Percentiles rank a stretch among this genome's conserved stretches.
Evolutionary conservation across 2,797 vertebrate species (phyloP).

Genomic region (Helicolenus hilgendorfi): DNA sequence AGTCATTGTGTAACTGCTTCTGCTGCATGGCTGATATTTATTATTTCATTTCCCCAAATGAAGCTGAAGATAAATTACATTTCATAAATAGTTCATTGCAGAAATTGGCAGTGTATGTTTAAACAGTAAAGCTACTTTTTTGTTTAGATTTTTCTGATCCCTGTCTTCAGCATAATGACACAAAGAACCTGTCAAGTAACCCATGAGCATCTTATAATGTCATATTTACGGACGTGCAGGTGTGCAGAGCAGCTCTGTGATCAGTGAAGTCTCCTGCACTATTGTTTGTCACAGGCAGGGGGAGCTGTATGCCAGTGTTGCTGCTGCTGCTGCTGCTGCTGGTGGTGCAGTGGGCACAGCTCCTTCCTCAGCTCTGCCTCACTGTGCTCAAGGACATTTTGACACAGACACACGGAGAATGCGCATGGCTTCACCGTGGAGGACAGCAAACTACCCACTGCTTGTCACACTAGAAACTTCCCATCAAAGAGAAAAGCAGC

Average conservation of each 20-base stretch:
- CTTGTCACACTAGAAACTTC: constrained; percentile 17
- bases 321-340: neutral
- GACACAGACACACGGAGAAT: constrained; percentile 53
- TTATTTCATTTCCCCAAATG: constrained; percentile 13
- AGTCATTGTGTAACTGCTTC: constrained; percentile 6
- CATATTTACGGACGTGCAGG: neutral
- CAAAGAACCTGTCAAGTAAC: neutral
- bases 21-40: neutral
- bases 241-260: neutral
- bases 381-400: constrained; percentile 83
- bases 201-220: neutral
- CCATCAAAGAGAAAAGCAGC: constrained; percentile 20
- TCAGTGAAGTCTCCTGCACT: constrained; percentile 48
- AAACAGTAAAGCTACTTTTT: neutral
- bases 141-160: neutral
- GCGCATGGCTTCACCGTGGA: constrained; percentile 29
- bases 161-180: neutral
- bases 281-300: constrained; percentile 72
- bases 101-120: neutral
- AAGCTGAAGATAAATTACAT: neutral
- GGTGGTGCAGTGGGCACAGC: constrained; percentile 51
- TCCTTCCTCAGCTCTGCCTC: constrained; percentile 57
- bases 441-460: constrained; percentile 18
- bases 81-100: neutral
- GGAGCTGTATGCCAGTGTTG: constrained; percentile 68